phyloP scores from a whole-genome alignment of 2,113 vertebrate species.

The Lagopus muta region DNA sequence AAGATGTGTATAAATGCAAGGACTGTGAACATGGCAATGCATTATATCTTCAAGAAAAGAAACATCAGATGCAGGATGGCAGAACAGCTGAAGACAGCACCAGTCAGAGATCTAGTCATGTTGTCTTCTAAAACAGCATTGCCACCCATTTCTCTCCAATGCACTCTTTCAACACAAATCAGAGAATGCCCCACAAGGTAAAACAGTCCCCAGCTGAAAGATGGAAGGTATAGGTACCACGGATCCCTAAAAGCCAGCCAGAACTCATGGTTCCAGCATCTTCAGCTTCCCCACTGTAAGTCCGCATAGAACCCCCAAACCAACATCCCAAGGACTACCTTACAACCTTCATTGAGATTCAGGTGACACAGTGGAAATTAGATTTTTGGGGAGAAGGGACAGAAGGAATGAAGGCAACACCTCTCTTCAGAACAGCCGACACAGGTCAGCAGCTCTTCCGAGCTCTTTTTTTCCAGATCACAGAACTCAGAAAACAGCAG shows the following conservation, averaged over 20 bases:
- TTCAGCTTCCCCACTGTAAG: neutral
- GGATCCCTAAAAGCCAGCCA: accelerated
- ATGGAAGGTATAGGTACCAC: accelerated
- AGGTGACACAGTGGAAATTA: neutral
- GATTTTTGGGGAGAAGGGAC: neutral
- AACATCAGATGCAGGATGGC: neutral
- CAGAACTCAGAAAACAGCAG: neutral
- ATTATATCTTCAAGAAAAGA: neutral
- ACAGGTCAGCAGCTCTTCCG: neutral
- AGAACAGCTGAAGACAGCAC: neutral
- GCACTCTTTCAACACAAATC: neutral
- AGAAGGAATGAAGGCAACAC: neutral
- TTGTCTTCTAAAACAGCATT: neutral
- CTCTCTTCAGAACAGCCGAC: neutral
- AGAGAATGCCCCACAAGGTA: neutral
- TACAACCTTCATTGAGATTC: accelerated
- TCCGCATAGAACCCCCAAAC: neutral
- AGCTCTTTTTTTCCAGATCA: neutral
- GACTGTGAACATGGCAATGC: neutral
- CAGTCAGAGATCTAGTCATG: neutral
- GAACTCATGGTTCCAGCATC: neutral
- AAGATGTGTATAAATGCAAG: neutral
- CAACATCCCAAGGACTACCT: accelerated
- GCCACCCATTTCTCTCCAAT: neutral
- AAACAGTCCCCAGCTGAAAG: neutral